Evolutionary conservation across 1,140 invertebrate genomes (phyloP).

Genomic region (Sipha flava): DNA sequence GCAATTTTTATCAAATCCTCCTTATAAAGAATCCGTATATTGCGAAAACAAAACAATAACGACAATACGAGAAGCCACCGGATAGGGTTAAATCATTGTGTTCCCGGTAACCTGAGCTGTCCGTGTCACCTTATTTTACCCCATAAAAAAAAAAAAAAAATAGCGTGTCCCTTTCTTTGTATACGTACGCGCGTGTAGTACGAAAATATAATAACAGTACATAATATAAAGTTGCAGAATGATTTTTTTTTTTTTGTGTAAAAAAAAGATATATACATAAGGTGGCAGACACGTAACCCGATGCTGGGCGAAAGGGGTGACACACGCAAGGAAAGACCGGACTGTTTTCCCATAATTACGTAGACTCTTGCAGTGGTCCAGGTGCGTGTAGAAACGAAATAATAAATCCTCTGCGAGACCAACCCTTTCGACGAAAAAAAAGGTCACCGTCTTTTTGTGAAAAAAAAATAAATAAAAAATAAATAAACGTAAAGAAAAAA

Average conservation of each 20-base stretch:
- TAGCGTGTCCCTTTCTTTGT: neutral
- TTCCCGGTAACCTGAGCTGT: slow-evolving; percentile 16
- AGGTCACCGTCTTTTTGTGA: slow-evolving; percentile 14
- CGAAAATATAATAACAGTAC: neutral
- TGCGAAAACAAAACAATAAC: slow-evolving; percentile 28
- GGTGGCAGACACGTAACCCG: slow-evolving; percentile 17
- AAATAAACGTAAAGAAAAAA: neutral
- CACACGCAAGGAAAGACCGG: neutral
- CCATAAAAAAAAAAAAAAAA: neutral
- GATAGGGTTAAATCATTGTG: slow-evolving; percentile 33
- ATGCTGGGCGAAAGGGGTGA: slow-evolving; percentile 28
- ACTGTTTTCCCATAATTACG: slow-evolving; percentile 32
- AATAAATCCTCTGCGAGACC: slow-evolving; percentile 25
- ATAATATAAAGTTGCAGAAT: slow-evolving; percentile 25
- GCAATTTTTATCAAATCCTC: slow-evolving; percentile 18
- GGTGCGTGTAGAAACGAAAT: slow-evolving; percentile 19
- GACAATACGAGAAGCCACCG: slow-evolving; percentile 27
- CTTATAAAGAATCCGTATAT: slow-evolving; percentile 20
- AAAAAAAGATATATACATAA: slow-evolving; percentile 13
- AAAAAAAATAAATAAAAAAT: neutral
- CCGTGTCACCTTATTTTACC: slow-evolving; percentile 27
- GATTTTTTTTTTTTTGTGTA: slow-evolving; percentile 1
- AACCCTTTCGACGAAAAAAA: slow-evolving; percentile 28
- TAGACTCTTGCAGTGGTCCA: slow-evolving; percentile 9
- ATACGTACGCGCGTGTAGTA: neutral